phyloP scores from a whole-genome alignment of 2,888 invertebrate species.

The Orchestes rusci region DNA sequence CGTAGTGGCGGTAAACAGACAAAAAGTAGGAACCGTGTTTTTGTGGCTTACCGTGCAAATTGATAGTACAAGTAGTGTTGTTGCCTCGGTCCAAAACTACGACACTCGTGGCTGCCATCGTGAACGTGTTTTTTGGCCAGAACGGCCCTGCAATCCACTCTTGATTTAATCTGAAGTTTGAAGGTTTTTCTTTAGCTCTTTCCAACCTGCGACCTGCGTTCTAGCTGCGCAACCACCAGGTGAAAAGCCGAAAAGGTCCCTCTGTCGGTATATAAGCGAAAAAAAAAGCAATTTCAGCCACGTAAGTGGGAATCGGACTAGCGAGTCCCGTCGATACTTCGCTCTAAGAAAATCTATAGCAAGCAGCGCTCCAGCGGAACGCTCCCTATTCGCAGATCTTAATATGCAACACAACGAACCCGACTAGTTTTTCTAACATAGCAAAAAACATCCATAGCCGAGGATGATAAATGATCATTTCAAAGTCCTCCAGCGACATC shows the following conservation, averaged over 20 bases:
- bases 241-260: slow-evolving; percentile 40
- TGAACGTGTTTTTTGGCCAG: slow-evolving; percentile 25
- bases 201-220: no score
- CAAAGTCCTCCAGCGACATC: slow-evolving; percentile 25
- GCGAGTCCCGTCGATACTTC: slow-evolving; percentile 22
- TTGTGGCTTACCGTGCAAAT: slow-evolving; percentile 79
- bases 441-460: slow-evolving; percentile 41
- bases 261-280: slow-evolving; percentile 37
- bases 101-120: slow-evolving; percentile 80
- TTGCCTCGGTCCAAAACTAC: slow-evolving; percentile 92
- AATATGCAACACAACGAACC: slow-evolving; percentile 39
- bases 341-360: slow-evolving; percentile 22
- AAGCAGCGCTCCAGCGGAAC: slow-evolving; percentile 27
- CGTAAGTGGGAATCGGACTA: no score
- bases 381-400: slow-evolving; percentile 33
- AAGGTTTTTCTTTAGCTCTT: no score
- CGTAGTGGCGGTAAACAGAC: no score
- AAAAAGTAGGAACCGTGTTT: slow-evolving; percentile 25
- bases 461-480: slow-evolving; percentile 33
- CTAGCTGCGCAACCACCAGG: slow-evolving; percentile 43
- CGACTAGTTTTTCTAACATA: slow-evolving; percentile 42
- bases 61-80: slow-evolving; percentile 94
- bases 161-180: no score
- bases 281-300: slow-evolving; percentile 28
- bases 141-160: no score